Conservation (phyloP, 2,888 invertebrate species). For the Hoplodrina blanda region DNA sequence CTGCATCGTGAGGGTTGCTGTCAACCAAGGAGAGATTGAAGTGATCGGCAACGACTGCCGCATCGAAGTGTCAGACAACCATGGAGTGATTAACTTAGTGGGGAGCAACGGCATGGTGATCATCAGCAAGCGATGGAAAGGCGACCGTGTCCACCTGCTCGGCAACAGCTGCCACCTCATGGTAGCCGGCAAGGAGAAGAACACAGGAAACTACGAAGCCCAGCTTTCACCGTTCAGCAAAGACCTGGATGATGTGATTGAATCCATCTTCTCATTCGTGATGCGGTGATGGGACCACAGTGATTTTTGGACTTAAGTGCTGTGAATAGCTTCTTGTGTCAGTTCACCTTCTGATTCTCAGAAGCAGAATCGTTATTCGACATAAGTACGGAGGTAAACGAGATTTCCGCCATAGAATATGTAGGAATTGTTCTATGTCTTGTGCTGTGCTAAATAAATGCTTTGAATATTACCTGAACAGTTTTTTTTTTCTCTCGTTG, state of each 20-base stretch:
- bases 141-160: constrained; percentile 81
- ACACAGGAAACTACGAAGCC: constrained; percentile 78
- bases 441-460: constrained; percentile 50
- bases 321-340: constrained; percentile 65
- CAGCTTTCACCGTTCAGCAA: constrained; percentile 88
- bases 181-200: constrained; percentile 83
- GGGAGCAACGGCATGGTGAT: constrained; percentile 82
- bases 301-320: constrained; percentile 63
- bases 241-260: constrained; percentile 87
- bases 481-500: constrained; percentile 43
- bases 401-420: constrained; percentile 32
- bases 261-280: constrained; percentile 87
- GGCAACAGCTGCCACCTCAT: constrained; percentile 80
- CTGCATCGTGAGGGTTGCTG: constrained; percentile 81
- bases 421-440: constrained; percentile 5
- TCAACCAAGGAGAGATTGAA: constrained; percentile 85
- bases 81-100: constrained; percentile 82
- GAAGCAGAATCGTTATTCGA: constrained; percentile 28
- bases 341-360: constrained; percentile 26
- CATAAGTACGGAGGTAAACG: constrained; percentile 18
- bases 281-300: constrained; percentile 80
- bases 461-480: constrained; percentile 36
- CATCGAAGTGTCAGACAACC: constrained; percentile 82
- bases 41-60: constrained; percentile 87
- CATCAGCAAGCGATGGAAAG: constrained; percentile 78